Percentiles rank a stretch among this genome's conserved stretches.
Evolutionary conservation across 1,140 invertebrate genomes (phyloP).

Genomic region (Psilanteris sp.): DNA sequence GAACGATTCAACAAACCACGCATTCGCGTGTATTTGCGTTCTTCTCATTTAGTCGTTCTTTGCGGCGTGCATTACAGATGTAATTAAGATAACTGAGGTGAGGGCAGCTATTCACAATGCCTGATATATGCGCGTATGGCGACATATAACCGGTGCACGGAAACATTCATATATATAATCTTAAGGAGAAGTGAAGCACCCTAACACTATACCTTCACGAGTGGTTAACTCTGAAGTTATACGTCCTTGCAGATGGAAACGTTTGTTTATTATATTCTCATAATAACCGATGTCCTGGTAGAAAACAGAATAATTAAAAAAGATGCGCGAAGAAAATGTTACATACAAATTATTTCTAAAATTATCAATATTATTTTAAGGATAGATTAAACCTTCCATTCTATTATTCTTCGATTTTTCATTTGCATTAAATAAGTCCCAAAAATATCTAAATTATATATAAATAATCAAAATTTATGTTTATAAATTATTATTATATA

Average conservation of each 20-base stretch:
- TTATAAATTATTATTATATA: constrained; percentile 37
- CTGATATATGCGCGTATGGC: constrained; percentile 72
- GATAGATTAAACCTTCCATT: too few species aligned
- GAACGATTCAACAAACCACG: constrained; percentile 27
- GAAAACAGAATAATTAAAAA: too few species aligned
- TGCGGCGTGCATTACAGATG: constrained; percentile 78
- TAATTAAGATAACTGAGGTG: constrained; percentile 80
- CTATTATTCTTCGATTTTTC: too few species aligned
- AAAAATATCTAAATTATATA: too few species aligned
- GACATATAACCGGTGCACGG: constrained; percentile 57
- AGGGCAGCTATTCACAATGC: constrained; percentile 77
- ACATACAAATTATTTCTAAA: too few species aligned
- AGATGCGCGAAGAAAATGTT: too few species aligned
- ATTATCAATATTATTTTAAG: too few species aligned
- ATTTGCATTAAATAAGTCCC: too few species aligned
- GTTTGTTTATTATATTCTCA: too few species aligned
- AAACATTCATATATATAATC: constrained; percentile 68
- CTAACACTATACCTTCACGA: not conserved
- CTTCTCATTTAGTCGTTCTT: constrained; percentile 62
- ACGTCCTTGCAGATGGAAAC: not conserved
- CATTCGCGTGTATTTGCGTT: constrained; percentile 51
- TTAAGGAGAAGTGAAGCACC: constrained; percentile 29
- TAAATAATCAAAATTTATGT: too few species aligned
- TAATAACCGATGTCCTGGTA: too few species aligned
- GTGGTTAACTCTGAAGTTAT: not conserved